Base-by-base conservation (phyloP, 2,888 invertebrate genomes). In the Tyria jacobaeae region DNA sequence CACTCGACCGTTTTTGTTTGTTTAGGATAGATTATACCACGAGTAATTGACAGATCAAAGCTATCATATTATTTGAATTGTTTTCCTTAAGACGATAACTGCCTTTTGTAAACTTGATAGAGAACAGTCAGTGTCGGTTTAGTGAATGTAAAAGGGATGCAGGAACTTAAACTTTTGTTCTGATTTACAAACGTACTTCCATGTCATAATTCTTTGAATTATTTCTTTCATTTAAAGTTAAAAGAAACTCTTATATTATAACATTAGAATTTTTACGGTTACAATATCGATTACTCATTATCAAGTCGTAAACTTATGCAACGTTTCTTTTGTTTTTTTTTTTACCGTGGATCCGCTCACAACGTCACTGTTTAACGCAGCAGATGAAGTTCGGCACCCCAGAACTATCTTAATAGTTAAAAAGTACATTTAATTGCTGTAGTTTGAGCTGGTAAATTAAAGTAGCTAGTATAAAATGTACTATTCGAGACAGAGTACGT, bases 21-120 rank as follows among this genome's bases (percentile, higher is more conserved):
- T 74, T 87, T 87, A 85, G 86, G 87, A 85, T 80, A 80, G 80
- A 83, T 83, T 83, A 80, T 76, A 73, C 78, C 70, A 61, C 58
- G 72, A 82, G 82, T 84, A 85, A 85, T 87, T 86, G 84, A 82
- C 80, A 86, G 86, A 88, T 88, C 84, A 87, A 86, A 84, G 80
- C 80, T 83, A 84, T 84, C 78, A 75, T 79, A 82, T 84, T 81
- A 82, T 80, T 65, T 54, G 72, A 76, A 80, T 80, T 81, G 81
- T 80, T 81, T 83, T 74, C 68, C 66, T 73, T 73, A 72, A 78
- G 72, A 65, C 64, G 61, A 63, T 70, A 63, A 59, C 62, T 39
- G 25, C 15, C n/a, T 15, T 41, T 55, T 41, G 15, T 14, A 15
- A 31, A 27, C 21, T 44, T 21, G 44, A 44, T 44, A 34, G 14